A percentile compares a stretch with the other conserved stretches of the same genome.
Evolutionary conservation across 2,113 vertebrate genomes (phyloP).

Genomic region (Herpailurus yagouaroundi): DNA sequence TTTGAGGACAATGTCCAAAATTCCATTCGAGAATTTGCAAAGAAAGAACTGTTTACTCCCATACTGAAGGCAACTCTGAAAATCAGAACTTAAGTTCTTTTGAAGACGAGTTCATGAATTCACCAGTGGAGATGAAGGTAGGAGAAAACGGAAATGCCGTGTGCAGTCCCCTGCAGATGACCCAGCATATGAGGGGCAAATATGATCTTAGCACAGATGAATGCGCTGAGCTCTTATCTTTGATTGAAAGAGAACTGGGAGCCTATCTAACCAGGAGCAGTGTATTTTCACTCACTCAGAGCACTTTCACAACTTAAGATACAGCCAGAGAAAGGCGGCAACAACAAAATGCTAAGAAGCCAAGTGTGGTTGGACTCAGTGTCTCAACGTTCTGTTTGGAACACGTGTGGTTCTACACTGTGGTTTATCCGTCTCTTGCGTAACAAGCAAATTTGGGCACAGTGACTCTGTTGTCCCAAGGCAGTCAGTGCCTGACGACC

Average conservation of each 20-base stretch:
- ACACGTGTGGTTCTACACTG: background rate
- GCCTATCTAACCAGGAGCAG: background rate
- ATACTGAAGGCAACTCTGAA: background rate
- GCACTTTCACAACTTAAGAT: background rate
- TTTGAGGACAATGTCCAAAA: slow-evolving; percentile 5
- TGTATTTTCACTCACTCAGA: background rate
- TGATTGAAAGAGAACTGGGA: background rate
- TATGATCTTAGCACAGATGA: background rate
- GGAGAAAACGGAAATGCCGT: background rate
- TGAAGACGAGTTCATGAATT: background rate
- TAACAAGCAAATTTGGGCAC: background rate
- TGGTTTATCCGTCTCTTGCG: background rate
- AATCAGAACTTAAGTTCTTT: background rate
- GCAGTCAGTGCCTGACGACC: background rate
- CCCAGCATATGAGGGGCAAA: background rate
- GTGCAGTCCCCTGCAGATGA: fast-evolving
- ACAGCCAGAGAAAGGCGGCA: background rate
- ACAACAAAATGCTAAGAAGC: background rate
- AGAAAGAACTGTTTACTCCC: background rate
- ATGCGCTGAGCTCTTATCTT: background rate
- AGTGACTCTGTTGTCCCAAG: background rate
- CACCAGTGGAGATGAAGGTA: background rate
- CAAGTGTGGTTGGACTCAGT: background rate
- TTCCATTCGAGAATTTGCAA: background rate
- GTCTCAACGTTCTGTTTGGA: background rate